Evolutionary conservation across 2,113 vertebrate genomes (phyloP), one percentile per base, ranked within the genome.

Genomic region (Pygoscelis adeliae): DNA sequence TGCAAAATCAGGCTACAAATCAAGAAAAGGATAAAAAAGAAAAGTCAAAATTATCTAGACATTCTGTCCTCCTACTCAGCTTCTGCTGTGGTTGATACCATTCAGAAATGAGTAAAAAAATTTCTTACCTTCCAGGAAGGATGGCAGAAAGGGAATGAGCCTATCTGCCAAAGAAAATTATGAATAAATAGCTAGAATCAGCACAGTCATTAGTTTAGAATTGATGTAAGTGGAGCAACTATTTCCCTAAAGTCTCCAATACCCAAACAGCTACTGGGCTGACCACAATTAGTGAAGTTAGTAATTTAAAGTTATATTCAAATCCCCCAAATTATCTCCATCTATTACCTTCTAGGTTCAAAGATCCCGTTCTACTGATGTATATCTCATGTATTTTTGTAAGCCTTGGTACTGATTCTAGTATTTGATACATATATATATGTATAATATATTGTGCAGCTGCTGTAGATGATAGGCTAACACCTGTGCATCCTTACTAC

Each of bases 201-300:
- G 15, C 5, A n/a, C 6, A 61, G 27, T 34, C 9, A 5, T 27
- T 87, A 52, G 4, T 52, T 89, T 30, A 69, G 40, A 67, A 25
- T 1, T 38, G 2, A 42, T 4, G 1, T 12, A 63, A 2, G 4
- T 42, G 26, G 12, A 74, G 10, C 2, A 78, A 63, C 6, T 3
- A 18, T 10, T 78, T 78, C 25, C 17, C 42, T 47, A 3, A 88
- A 83, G 6, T 58, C 9, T 82, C 32, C 73, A 49, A 12, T 27
- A 38, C 7, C 7, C 27, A 70, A 77, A 76, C 4, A 87, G 5
- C 13, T 42, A 34, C 10, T 15, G 19, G 10, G 7, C 11, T 93
- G 36, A 73, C 6, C 5, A 62, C 2, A 84, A 32, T 7, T 47
- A 47, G 1, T 36, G 26, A 76, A 62, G 10, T 25, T 38, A 46